Evolutionary conservation across 53 echinoderm and acorn worm genomes (phyloP).

Genomic region (Holothuria scabra): DNA sequence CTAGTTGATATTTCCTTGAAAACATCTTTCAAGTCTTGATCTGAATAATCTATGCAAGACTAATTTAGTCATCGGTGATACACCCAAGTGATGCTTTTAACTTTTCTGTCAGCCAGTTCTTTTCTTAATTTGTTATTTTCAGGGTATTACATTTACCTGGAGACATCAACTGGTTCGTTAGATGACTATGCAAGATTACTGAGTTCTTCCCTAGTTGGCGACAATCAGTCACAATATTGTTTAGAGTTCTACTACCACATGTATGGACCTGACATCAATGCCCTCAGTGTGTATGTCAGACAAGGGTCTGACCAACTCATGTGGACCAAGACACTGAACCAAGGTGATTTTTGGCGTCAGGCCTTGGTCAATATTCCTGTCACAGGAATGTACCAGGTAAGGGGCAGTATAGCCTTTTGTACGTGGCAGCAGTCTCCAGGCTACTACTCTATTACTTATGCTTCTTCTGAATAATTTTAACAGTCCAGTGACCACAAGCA

Average conservation of each 20-base stretch:
- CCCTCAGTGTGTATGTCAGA: conserved; percentile 50
- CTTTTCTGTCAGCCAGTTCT: no score
- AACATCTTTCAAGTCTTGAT: no score
- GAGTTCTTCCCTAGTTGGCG: not conserved
- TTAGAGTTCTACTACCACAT: conserved; percentile 85
- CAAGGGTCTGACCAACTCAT: not conserved
- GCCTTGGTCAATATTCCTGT: conserved; percentile 16
- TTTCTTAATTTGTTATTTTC: conserved; percentile 6
- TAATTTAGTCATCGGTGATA: no score
- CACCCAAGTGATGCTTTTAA: no score
- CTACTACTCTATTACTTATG: no score
- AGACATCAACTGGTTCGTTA: conserved; percentile 35
- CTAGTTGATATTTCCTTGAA: no score
- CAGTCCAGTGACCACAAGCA: no score
- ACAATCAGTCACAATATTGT: conserved; percentile 50
- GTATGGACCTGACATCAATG: conserved; percentile 76
- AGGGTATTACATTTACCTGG: conserved; percentile 64
- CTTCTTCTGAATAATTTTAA: no score
- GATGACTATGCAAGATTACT: conserved; percentile 51
- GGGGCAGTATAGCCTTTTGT: no score
- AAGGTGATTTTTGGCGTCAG: conserved; percentile 25
- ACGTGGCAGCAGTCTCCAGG: no score
- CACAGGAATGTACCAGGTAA: conserved; percentile 24
- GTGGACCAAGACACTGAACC: conserved; percentile 24
- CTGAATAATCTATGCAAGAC: no score